Evolutionary conservation across 1,140 invertebrate genomes (phyloP).

Genomic region (Lordiphosa clarofinis): DNA sequence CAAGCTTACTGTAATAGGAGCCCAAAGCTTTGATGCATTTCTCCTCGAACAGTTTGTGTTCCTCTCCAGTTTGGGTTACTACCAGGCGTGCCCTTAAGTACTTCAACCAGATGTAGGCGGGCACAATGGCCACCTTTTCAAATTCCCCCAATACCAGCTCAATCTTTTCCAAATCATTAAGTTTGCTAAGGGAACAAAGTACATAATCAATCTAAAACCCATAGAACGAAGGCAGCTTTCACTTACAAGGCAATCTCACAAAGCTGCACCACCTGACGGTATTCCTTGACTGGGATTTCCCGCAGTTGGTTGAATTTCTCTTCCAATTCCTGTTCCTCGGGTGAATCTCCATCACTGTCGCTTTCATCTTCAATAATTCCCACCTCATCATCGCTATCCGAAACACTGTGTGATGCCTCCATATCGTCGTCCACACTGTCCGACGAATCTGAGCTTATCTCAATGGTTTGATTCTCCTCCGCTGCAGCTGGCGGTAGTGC

Average conservation of each 20-base stretch:
- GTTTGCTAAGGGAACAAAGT: conserved; percentile 15
- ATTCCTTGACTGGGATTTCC: neutral
- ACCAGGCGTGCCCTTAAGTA: conserved; percentile 29
- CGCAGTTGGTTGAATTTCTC: neutral
- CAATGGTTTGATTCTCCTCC: conserved; percentile 2
- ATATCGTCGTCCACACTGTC: neutral
- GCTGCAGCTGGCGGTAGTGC: no score
- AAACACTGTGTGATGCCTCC: neutral
- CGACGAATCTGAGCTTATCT: conserved; percentile 5
- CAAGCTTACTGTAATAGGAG: conserved; percentile 36
- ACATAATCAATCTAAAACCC: no score
- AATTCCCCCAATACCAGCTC: conserved; percentile 19
- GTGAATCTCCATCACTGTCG: neutral
- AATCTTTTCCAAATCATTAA: conserved; percentile 37
- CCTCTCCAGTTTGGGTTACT: conserved; percentile 44
- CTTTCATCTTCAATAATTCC: conserved; percentile 1
- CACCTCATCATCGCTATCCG: conserved; percentile 2
- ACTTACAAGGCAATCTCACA: conserved; percentile 4
- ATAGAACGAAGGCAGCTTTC: no score
- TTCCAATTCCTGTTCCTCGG: neutral
- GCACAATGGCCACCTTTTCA: conserved; percentile 20
- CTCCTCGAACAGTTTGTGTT: conserved; percentile 15
- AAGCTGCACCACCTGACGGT: neutral
- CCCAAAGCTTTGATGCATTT: conserved; percentile 28
- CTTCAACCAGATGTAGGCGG: conserved; percentile 43